Conservation (phyloP, 2,113 vertebrate genomes). For the Gobius niger region DNA sequence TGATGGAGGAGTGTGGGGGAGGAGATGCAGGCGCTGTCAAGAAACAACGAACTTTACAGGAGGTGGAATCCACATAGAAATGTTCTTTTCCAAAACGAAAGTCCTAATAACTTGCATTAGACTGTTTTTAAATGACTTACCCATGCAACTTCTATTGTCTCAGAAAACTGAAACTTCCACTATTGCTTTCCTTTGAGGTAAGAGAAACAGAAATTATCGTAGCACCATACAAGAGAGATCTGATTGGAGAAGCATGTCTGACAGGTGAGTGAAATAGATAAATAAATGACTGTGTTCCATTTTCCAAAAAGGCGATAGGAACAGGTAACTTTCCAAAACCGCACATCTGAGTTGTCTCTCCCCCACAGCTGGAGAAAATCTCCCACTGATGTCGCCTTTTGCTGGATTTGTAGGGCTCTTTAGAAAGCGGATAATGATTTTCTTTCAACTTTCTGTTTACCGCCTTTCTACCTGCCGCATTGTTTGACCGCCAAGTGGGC, state of each 20-base stretch:
- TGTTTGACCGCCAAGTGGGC: constrained; percentile 53
- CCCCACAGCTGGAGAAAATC: constrained; percentile 11
- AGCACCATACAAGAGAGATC: no score
- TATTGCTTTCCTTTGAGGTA: no score
- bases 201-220: no score
- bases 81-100: no score
- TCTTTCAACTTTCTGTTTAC: constrained; percentile 47
- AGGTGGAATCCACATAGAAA: neutral
- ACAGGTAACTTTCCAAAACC: neutral
- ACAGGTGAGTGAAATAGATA: no score
- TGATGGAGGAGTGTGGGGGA: constrained; percentile 18
- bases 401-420: constrained; percentile 11
- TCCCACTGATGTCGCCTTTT: constrained; percentile 18
- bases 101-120: no score
- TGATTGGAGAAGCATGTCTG: no score
- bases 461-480: constrained; percentile 38
- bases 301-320: neutral
- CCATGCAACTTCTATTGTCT: no score
- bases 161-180: neutral
- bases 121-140: no score
- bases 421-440: constrained; percentile 35
- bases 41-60: neutral
- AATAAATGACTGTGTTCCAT: no score
- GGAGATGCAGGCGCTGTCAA: constrained; percentile 12
- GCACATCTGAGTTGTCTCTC: constrained; percentile 15